Evolutionary conservation across 2,113 vertebrate genomes (phyloP).

Genomic region (human): GRCh38 chr5:4205501-4206000

Average conservation of each 20-base stretch:
- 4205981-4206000: fast-evolving
- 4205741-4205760: constrained; percentile 40
- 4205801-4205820: constrained; percentile 17
- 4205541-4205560: background rate
- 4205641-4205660: background rate
- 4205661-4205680: constrained; percentile 27
- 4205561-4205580: background rate
- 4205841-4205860: background rate
- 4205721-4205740: constrained; percentile 35
- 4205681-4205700: constrained; percentile 67
- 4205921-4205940: fast-evolving
- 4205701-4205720: constrained; percentile 59
- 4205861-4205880: fast-evolving
- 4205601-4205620: background rate
- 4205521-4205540: background rate
- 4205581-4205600: background rate
- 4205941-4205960: fast-evolving
- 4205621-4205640: constrained; percentile 39
- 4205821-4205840: background rate
- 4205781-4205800: constrained; percentile 25
- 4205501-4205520: fast-evolving
- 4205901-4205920: background rate
- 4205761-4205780: constrained; percentile 40
- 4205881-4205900: fast-evolving
- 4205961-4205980: fast-evolving